These are phyloP conservation scores for Frankliniella intonsa DNA, from an alignment of 2,888 invertebrate species.

Conservation along the genomic window DNA sequence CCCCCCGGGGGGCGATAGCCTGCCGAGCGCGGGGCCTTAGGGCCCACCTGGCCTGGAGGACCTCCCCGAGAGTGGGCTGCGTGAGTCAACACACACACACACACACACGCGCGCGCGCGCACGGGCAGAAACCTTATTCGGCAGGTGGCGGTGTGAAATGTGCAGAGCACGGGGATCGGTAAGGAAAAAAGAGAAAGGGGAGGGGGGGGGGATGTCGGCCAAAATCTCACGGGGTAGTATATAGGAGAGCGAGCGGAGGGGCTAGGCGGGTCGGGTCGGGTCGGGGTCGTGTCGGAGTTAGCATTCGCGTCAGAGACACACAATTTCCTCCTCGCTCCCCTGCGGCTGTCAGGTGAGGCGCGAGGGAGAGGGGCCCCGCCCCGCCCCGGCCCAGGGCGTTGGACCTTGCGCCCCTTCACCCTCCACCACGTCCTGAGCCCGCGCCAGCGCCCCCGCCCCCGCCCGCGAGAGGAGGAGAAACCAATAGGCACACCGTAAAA, in stretches of 20 bases:
- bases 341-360: background rate
- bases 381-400: background rate
- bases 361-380: background rate
- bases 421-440: background rate
- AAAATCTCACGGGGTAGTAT: background rate
- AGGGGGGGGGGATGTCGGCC: background rate
- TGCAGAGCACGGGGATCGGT: too few species aligned
- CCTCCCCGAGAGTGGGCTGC: background rate
- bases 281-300: background rate
- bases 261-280: background rate
- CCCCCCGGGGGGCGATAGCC: conserved; percentile 17
- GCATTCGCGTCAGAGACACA: background rate
- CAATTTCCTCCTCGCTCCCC: background rate
- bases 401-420: background rate
- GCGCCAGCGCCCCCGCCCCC: background rate
- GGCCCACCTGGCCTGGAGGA: background rate
- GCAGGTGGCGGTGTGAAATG: too few species aligned
- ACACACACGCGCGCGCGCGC: background rate
- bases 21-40: background rate
- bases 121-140: background rate
- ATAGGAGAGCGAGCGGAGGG: background rate
- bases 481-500: background rate
- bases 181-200: background rate
- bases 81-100: background rate
- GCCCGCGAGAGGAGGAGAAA: background rate